phyloP scores from a whole-genome alignment of 2,888 invertebrate species.

The Schizaphis graminum region DNA sequence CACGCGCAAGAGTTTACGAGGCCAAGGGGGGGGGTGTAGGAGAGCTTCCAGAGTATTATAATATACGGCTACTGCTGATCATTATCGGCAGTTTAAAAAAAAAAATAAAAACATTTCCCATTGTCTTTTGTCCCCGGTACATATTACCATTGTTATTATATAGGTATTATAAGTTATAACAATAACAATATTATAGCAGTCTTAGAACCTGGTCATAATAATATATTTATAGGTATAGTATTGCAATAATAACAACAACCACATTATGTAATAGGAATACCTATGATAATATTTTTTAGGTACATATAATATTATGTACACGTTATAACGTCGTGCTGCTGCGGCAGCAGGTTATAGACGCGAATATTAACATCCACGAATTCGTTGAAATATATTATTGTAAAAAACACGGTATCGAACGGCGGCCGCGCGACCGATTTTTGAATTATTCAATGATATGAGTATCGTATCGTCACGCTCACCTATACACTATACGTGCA shows the following conservation, averaged over 20 bases:
- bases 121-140: background rate
- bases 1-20: background rate
- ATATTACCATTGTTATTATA: background rate
- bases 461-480: background rate
- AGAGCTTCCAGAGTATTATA: background rate
- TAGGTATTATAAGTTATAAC: background rate
- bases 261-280: background rate
- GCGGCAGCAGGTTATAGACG: background rate
- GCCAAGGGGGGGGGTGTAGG: fast-evolving
- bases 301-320: background rate
- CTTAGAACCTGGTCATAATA: background rate
- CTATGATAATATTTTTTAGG: background rate
- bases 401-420: background rate
- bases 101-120: too few species aligned
- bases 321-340: background rate
- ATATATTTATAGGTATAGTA: background rate
- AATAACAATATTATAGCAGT: background rate
- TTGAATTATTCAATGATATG: background rate
- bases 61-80: background rate
- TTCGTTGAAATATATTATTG: background rate
- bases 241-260: background rate
- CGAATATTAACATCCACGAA: background rate
- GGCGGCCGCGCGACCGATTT: background rate
- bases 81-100: background rate
- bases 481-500: background rate